These are phyloP conservation scores for Capricornis sumatraensis DNA, from an alignment of 2,113 vertebrate species.

Conservation along the genomic window DNA sequence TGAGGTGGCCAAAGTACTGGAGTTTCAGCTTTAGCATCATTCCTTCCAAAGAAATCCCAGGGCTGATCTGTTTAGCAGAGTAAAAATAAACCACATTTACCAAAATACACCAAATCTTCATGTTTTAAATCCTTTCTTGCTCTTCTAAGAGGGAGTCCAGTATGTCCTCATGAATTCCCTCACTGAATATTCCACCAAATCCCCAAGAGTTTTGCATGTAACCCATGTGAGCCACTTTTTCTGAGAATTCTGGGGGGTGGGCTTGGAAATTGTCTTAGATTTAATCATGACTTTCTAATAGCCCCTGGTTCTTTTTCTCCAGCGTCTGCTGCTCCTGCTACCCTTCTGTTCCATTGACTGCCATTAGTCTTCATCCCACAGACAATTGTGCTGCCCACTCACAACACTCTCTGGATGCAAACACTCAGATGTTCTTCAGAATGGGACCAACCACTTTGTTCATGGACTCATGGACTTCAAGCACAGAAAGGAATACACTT, in stretches of 20 bases:
- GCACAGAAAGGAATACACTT: background rate
- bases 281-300: background rate
- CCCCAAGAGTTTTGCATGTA: background rate
- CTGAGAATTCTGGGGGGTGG: background rate
- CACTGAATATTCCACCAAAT: background rate
- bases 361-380: background rate
- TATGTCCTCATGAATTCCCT: background rate
- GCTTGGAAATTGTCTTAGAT: background rate
- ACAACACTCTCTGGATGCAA: background rate
- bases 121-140: background rate
- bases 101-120: background rate
- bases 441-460: background rate
- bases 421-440: background rate
- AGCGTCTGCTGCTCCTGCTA: background rate
- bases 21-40: too few relatives aligned
- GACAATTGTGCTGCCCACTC: background rate
- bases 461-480: background rate
- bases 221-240: background rate
- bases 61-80: background rate
- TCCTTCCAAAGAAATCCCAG: too few relatives aligned
- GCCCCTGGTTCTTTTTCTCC: background rate
- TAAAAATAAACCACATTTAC: background rate
- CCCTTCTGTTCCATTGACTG: background rate
- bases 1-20: too few relatives aligned
- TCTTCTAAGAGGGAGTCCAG: background rate